phyloP scores from a whole-genome alignment of 1,140 invertebrate species.

The Drosophila seguyi region DNA sequence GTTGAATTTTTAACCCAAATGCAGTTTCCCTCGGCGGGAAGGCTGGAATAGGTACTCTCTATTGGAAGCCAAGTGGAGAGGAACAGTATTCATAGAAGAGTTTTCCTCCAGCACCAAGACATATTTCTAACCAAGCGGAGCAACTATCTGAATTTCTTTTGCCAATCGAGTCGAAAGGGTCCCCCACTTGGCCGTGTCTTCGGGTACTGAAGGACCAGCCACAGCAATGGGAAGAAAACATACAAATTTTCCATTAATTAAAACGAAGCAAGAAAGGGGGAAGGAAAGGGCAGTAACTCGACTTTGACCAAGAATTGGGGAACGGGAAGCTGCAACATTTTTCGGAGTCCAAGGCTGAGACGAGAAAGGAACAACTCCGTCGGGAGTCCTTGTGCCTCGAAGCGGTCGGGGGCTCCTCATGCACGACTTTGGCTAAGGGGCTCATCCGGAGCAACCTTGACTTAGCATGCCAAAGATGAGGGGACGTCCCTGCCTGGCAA shows the following conservation, averaged over 20 bases:
- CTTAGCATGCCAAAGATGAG: conserved; percentile 51
- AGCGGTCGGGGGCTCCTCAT: conserved; percentile 15
- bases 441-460: conserved; percentile 70
- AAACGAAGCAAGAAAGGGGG: conserved; percentile 58
- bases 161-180: conserved; percentile 29
- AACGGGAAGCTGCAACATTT: conserved; percentile 50
- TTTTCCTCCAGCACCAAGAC: neutral
- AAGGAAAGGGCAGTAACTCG: conserved; percentile 7
- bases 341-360: conserved; percentile 51
- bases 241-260: conserved; percentile 79
- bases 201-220: conserved; percentile 55
- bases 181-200: conserved; percentile 14
- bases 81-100: neutral
- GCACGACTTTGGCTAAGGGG: conserved; percentile 17
- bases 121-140: conserved; percentile 47
- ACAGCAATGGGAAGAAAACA: conserved; percentile 67
- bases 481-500: conserved; percentile 37
- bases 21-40: conserved; percentile 17
- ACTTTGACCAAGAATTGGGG: conserved; percentile 41
- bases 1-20: conserved; percentile 32
- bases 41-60: conserved; percentile 17
- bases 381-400: conserved; percentile 53
- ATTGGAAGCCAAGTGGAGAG: neutral
- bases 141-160: conserved; percentile 28
- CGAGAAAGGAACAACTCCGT: conserved; percentile 60